Conservation (phyloP, 1,140 invertebrate species). For the Pseudomyrmex dendroicus region DNA sequence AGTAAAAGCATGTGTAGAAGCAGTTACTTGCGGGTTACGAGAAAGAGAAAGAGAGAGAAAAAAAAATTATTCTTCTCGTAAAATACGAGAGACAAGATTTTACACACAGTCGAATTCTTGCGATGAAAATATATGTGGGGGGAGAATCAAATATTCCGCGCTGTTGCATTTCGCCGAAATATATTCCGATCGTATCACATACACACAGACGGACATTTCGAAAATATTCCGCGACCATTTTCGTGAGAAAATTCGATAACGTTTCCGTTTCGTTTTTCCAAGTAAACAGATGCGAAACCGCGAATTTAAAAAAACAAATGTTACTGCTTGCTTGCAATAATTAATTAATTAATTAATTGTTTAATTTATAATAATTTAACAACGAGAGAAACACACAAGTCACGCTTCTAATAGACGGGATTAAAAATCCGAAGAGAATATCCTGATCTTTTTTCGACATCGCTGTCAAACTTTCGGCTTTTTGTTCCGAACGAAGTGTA, state of each 20-base stretch:
- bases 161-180: neutral
- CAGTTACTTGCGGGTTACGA: constrained; percentile 19
- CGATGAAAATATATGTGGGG: neutral
- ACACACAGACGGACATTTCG: no score
- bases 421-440: constrained; percentile 25
- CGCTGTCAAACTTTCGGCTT: neutral
- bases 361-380: no score
- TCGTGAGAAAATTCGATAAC: neutral
- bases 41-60: neutral
- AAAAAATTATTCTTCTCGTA: no score
- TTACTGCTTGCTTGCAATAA: no score
- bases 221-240: no score
- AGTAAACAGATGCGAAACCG: constrained; percentile 9
- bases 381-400: neutral
- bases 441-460: neutral
- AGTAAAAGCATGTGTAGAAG: constrained; percentile 48
- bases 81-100: neutral
- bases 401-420: neutral
- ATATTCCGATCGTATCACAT: neutral
- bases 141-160: no score
- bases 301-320: neutral
- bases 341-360: no score
- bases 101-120: neutral
- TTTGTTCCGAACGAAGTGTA: neutral
- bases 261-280: neutral